Evolutionary conservation across 2,888 invertebrate genomes (phyloP).

Genomic region (Flexamia atlantica): DNA sequence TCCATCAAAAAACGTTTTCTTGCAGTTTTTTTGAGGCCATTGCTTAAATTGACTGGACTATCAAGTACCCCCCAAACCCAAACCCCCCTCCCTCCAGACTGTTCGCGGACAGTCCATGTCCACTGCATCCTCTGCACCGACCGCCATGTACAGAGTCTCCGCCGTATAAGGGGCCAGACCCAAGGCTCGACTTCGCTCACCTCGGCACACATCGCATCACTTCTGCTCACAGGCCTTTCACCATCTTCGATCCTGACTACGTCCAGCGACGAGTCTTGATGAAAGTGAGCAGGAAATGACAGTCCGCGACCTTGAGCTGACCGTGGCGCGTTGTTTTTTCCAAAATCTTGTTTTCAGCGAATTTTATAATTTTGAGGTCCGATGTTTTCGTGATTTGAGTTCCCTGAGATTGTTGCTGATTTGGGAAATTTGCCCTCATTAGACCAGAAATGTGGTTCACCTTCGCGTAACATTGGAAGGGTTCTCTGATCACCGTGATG

Average conservation of each 20-base stretch:
- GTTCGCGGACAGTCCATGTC: not conserved
- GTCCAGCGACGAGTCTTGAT: not conserved
- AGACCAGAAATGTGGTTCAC: not conserved
- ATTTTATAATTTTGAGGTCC: not conserved
- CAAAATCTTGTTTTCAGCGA: not conserved
- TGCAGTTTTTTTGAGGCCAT: too few species aligned
- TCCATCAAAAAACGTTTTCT: too few species aligned
- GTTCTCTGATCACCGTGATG: not conserved
- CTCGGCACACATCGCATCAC: slow-evolving; percentile 35
- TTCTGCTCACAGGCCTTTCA: not conserved
- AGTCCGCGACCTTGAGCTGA: not conserved
- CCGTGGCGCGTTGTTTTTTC: not conserved
- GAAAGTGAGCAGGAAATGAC: not conserved
- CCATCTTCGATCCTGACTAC: not conserved
- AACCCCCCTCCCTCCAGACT: not conserved
- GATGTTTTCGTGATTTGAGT: not conserved
- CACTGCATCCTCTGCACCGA: not conserved
- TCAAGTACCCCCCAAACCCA: too few species aligned
- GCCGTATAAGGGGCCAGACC: slow-evolving; percentile 20
- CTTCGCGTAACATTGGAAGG: not conserved
- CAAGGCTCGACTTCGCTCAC: not conserved
- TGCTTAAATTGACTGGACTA: too few species aligned
- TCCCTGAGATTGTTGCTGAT: not conserved
- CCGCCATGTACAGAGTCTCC: not conserved
- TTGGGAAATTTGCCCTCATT: not conserved